Conservation (phyloP, 2,113 vertebrate species). For the Eidolon helvum region DNA sequence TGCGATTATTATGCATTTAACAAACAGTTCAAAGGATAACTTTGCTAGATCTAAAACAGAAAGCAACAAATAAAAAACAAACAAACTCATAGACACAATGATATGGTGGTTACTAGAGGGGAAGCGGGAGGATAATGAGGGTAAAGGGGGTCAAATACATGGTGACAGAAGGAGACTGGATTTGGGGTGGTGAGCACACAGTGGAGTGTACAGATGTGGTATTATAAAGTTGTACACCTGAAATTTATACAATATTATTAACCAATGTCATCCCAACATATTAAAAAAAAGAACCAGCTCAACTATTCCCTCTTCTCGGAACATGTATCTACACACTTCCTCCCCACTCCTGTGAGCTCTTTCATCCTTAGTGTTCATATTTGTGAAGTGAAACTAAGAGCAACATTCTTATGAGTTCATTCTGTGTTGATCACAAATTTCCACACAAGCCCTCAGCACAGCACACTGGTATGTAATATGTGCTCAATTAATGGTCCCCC, state of each 20-base stretch:
- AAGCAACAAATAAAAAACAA: background rate
- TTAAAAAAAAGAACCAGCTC: background rate
- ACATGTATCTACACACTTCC: background rate
- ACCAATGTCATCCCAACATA: too few relatives aligned
- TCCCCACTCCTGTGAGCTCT: too few relatives aligned
- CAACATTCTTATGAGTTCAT: background rate
- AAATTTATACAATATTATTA: background rate
- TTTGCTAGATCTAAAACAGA: background rate
- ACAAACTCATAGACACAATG: background rate
- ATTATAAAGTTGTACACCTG: background rate
- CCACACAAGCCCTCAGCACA: background rate
- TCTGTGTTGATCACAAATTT: background rate
- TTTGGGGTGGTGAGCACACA: background rate
- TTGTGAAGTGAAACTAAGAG: background rate
- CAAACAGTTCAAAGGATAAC: background rate
- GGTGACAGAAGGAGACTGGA: background rate
- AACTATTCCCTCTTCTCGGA: background rate
- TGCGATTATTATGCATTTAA: background rate
- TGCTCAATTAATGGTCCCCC: background rate
- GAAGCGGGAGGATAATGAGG: background rate
- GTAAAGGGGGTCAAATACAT: background rate
- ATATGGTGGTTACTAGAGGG: background rate
- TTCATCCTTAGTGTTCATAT: background rate
- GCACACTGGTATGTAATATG: accelerated
- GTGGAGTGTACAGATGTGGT: too few relatives aligned